phyloP scores from a whole-genome alignment of 2,888 invertebrate genomes.

The Conops quadrifasciatus region DNA sequence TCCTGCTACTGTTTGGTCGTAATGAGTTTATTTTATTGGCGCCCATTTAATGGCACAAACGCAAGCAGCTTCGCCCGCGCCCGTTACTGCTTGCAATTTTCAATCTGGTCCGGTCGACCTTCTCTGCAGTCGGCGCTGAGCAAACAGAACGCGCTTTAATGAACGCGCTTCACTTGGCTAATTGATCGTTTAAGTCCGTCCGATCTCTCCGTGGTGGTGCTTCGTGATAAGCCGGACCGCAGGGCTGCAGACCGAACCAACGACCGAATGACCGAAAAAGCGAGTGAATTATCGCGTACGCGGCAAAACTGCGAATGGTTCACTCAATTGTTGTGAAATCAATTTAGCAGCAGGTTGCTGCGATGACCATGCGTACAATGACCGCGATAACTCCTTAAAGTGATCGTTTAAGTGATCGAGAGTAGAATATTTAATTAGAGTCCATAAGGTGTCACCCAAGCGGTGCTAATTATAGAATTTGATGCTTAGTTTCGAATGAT shows the following conservation, averaged over 20 bases:
- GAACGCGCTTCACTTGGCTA: slow-evolving; percentile 46
- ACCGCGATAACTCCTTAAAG: neutral
- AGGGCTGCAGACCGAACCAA: neutral
- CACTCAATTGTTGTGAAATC: slow-evolving; percentile 23
- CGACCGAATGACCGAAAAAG: neutral
- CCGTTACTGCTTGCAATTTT: neutral
- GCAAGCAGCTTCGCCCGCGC: neutral
- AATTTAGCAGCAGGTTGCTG: neutral
- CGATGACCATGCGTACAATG: neutral
- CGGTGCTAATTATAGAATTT: no score
- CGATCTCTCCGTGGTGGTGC: slow-evolving; percentile 22
- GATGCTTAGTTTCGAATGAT: no score
- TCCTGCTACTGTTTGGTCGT: slow-evolving; percentile 33
- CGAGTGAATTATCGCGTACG: neutral
- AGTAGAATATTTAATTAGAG: no score
- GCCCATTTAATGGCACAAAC: slow-evolving; percentile 36
- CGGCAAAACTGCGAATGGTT: slow-evolving; percentile 18
- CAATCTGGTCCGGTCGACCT: neutral
- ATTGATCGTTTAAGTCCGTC: slow-evolving; percentile 44
- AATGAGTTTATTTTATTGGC: slow-evolving; percentile 50
- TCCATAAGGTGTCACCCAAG: no score
- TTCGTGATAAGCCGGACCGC: slow-evolving; percentile 6
- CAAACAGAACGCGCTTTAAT: slow-evolving; percentile 20
- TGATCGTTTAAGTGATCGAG: neutral
- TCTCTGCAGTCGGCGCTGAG: neutral